Base-by-base conservation (phyloP, 2,888 invertebrate genomes). In the Poecilobothrus nobilitatus region DNA sequence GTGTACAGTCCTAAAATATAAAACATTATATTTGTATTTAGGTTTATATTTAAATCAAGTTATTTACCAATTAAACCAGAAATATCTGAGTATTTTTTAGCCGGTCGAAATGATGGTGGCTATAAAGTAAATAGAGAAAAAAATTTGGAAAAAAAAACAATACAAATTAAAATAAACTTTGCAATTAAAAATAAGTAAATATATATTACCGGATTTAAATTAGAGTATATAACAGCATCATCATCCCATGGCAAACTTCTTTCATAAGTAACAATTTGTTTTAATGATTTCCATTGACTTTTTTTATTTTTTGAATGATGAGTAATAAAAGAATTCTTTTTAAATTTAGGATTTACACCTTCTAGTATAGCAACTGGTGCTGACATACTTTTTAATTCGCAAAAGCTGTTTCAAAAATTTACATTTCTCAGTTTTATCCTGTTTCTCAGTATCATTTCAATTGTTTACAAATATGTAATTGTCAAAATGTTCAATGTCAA, bases 61-160 rank as follows among this genome's bases (percentile, higher is more conserved):
- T 12, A 37, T 53, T 53, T 53, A 53, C 95, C 91, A 64, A 90
- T 89, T 44, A 95, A 81, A 0, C 95, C 95, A 68, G 94, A 94
- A 72, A 96, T 89, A 78, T 96, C 96, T 0, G 95, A 96, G 80
- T 96, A 96, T 76, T 95, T 96, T 77, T 95, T 95, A 0, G 92
- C 89, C 6, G 96, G 96, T 78, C 89, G 89, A 78, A 95, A 92
- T 61, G 94, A 92, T 62, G 95, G 95, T 15, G 95, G 95, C 34
- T 33, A 90, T 89, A 75, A 91, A 91, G 84, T 37, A n/a, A 37
- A 37, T 10, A 37, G 10, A 7, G 2, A 95, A 92, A 92, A 83
- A 27, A 83, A 82, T 71, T 21, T 27, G n/a, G n/a, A n/a, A n/a
- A n/a, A n/a, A n/a, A 70, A 76, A 78, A 74, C 73, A 70, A 21